A percentile compares a stretch with the other conserved stretches of the same genome.
phyloP scores from a whole-genome alignment of 2,888 invertebrate genomes.

The Mayetiola destructor region DNA sequence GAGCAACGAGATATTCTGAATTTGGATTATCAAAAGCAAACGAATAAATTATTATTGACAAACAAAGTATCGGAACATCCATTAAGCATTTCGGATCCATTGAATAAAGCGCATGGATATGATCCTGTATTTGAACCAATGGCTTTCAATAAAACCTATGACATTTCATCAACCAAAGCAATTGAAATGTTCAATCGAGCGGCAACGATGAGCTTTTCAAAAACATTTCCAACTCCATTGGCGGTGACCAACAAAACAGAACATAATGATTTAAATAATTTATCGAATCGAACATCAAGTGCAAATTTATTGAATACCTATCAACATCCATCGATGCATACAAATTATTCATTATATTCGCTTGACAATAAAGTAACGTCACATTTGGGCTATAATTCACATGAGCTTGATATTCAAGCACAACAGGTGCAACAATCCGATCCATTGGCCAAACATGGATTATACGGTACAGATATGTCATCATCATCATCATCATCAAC shows the following conservation, averaged over 20 bases:
- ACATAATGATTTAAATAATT: background rate
- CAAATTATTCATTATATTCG: constrained; percentile 18
- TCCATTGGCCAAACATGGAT: background rate
- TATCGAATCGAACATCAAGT: background rate
- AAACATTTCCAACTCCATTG: constrained; percentile 25
- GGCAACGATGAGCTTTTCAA: constrained; percentile 32
- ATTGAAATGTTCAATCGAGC: constrained; percentile 36
- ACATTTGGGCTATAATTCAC: background rate
- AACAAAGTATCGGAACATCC: constrained; percentile 9
- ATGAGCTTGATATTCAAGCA: constrained; percentile 18
- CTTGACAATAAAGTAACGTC: constrained; percentile 19
- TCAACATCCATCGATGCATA: background rate
- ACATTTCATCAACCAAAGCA: constrained; percentile 31
- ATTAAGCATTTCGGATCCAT: background rate
- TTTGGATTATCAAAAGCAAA: constrained; percentile 6
- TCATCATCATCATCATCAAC: background rate
- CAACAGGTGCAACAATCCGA: constrained; percentile 19
- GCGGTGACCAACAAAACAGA: background rate
- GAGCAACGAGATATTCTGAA: constrained; percentile 9
- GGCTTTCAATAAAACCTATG: constrained; percentile 23
- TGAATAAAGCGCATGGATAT: constrained; percentile 24
- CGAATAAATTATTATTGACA: background rate
- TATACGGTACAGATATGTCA: background rate
- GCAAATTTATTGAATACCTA: background rate
- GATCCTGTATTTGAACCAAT: constrained; percentile 31